Evolutionary conservation across 2,888 invertebrate genomes (phyloP), one percentile per base, ranked within the genome.

Genomic region (Drosophila pegasa): DNA sequence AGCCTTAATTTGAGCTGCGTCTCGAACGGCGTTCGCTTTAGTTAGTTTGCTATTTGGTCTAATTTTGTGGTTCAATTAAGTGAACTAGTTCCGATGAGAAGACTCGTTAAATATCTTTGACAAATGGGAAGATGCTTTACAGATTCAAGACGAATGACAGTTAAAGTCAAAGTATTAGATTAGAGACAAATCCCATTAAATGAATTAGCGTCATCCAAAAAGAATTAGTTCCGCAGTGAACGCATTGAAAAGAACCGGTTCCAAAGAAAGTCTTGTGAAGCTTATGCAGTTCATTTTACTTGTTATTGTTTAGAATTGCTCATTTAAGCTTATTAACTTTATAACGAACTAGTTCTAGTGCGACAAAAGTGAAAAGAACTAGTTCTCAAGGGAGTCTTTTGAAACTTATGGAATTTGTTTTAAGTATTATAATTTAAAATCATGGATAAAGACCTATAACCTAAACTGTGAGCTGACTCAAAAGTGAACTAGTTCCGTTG

Each of bases 401-500:
- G 2, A 35, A n/a, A 7, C n/a, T n/a, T 14, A n/a, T n/a, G 7
- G 4, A 7, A 3, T 2, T n/a, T 7, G 2, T 35, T 35, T 38
- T 38, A 38, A 18, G 9, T 10, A 0, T 9, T 38, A 18, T 18
- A 10, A 9, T 38, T 38, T 16, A 3, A 3, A 3, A 37, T 31
- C 12, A 12, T 31, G 12, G 0, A 10, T 1, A 16, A 12, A 12
- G 12, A 8, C 29, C 8, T 29, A 16, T 6, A 10, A 2, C 2
- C 31, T n/a, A 6, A 37, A 10, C 5, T n/a, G n/a, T n/a, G n/a
- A n/a, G n/a, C n/a, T n/a, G 8, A 22, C 6, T 22, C 7, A 2
- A 41, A 41, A 47, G 20, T 12, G 62, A 62, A 62, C 68, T 47
- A 63, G 60, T 52, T 62, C 33, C 16, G 29, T 3, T 18, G 25